Conservation (phyloP, 2,113 vertebrate species). For the Nymphicus hollandicus region DNA sequence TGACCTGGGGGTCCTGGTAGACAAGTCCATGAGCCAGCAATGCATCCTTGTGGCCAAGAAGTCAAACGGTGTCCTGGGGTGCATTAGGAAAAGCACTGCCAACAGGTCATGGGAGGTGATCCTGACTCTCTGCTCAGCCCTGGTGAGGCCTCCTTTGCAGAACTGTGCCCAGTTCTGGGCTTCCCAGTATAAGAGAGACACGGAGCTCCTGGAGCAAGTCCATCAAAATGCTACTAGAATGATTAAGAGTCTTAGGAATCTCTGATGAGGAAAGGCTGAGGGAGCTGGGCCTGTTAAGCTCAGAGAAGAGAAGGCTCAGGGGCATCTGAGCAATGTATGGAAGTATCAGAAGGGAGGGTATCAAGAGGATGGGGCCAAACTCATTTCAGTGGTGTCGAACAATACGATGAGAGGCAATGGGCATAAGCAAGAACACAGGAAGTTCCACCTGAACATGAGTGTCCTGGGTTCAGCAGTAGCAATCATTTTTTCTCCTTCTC, state of each 20-base stretch:
- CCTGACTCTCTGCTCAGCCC: neutral
- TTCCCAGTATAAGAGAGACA: neutral
- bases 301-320: neutral
- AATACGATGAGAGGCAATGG: neutral
- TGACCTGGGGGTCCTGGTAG: neutral
- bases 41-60: neutral
- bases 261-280: neutral
- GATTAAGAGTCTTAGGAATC: neutral
- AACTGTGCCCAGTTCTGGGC: neutral
- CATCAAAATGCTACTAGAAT: neutral
- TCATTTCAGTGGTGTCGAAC: neutral
- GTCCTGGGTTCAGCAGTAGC: too few species aligned
- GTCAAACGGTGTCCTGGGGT: neutral
- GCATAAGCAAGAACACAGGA: neutral
- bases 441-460: neutral
- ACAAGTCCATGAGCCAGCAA: neutral
- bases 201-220: neutral
- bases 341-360: neutral
- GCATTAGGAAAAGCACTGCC: neutral
- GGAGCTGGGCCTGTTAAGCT: neutral
- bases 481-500: too few species aligned
- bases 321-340: neutral
- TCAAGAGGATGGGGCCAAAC: neutral
- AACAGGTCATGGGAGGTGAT: neutral
- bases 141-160: neutral